These are phyloP conservation scores for Cosmopolites sordidus DNA, from an alignment of 2,888 invertebrate species.

Conservation along the genomic window DNA sequence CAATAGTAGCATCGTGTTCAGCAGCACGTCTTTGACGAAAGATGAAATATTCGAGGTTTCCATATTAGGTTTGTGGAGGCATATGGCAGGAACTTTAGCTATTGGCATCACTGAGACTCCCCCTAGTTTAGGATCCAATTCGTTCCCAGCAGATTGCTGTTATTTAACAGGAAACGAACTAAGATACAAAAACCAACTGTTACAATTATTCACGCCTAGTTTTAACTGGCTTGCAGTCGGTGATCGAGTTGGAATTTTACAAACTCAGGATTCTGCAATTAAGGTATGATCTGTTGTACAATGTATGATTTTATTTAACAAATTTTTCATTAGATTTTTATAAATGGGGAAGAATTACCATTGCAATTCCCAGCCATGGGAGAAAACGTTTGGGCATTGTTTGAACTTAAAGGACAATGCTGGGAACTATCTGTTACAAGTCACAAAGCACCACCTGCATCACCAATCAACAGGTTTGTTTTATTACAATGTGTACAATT, in stretches of 20 bases:
- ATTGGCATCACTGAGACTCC: slow-evolving; percentile 71
- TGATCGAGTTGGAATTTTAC: slow-evolving; percentile 72
- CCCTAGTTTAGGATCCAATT: slow-evolving; percentile 57
- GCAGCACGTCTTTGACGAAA: slow-evolving; percentile 64
- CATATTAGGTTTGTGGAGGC: slow-evolving; percentile 58
- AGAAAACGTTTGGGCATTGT: slow-evolving; percentile 71
- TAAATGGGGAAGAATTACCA: slow-evolving; percentile 74
- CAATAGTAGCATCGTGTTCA: slow-evolving; percentile 58
- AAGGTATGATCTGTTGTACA: slow-evolving; percentile 50
- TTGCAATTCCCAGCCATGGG: slow-evolving; percentile 40
- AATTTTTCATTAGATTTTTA: slow-evolving; percentile 44
- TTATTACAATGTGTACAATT: no score
- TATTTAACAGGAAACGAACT: slow-evolving; percentile 69
- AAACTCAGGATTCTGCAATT: slow-evolving; percentile 64
- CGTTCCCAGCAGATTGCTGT: slow-evolving; percentile 66
- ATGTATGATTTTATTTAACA: neutral
- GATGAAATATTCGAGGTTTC: slow-evolving; percentile 80
- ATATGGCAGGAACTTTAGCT: slow-evolving; percentile 66
- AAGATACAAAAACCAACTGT: slow-evolving; percentile 59
- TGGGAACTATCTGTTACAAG: slow-evolving; percentile 72
- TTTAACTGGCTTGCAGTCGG: slow-evolving; percentile 79
- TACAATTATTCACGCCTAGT: slow-evolving; percentile 66
- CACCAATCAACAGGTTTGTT: slow-evolving; percentile 48
- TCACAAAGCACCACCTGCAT: slow-evolving; percentile 51
- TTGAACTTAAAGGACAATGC: slow-evolving; percentile 77